phyloP scores from a whole-genome alignment of 2,888 invertebrate species.

The Bellardia pandia region DNA sequence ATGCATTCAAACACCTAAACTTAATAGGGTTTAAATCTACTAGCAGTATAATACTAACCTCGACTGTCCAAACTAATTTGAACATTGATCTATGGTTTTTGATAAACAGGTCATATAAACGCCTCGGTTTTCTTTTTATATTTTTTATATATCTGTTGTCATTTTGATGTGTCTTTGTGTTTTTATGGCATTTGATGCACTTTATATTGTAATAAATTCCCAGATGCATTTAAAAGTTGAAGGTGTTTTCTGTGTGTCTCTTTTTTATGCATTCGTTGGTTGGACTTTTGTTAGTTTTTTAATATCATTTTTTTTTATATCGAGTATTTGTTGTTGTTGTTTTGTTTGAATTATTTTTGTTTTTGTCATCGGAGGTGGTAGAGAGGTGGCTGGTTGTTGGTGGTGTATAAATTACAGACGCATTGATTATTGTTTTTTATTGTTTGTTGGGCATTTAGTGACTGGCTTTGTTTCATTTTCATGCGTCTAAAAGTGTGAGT shows the following conservation, averaged over 20 bases:
- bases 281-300: slow-evolving; percentile 19
- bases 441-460: slow-evolving; percentile 50
- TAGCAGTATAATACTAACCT: slow-evolving; percentile 28
- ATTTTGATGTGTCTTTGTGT: slow-evolving; percentile 24
- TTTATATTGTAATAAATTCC: slow-evolving; percentile 59
- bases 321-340: slow-evolving; percentile 49
- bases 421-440: slow-evolving; percentile 72
- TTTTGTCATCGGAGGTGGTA: slow-evolving; percentile 62
- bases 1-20: background rate
- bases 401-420: slow-evolving; percentile 79
- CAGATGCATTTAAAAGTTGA: slow-evolving; percentile 61
- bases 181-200: slow-evolving; percentile 57
- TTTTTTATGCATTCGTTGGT: slow-evolving; percentile 33
- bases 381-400: slow-evolving; percentile 51
- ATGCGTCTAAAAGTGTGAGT: background rate
- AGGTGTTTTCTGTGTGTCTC: slow-evolving; percentile 49
- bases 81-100: slow-evolving; percentile 74
- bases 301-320: slow-evolving; percentile 45
- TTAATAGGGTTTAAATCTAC: background rate
- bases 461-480: slow-evolving; percentile 44
- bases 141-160: slow-evolving; percentile 43
- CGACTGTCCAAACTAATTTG: slow-evolving; percentile 70
- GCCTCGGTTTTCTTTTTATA: slow-evolving; percentile 28
- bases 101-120: slow-evolving; percentile 74
- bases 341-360: slow-evolving; percentile 6